Conservation (phyloP, 2,797 vertebrate species). For the Perodicticus potto region DNA sequence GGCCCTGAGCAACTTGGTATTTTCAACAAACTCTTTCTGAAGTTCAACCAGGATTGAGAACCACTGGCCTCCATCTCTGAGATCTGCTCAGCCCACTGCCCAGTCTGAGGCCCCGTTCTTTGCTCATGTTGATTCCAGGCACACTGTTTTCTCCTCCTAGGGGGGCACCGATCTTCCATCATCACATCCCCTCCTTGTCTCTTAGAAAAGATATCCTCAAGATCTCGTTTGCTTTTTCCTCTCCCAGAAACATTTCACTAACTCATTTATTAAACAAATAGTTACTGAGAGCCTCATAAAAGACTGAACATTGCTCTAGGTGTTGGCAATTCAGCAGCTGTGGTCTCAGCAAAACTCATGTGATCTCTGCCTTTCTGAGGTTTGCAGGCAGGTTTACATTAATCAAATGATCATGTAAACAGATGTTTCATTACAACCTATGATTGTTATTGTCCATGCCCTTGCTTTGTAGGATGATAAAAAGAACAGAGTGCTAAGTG, state of each 20-base stretch:
- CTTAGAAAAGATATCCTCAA: not conserved
- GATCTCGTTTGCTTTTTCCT: not conserved
- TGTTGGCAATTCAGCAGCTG: not conserved
- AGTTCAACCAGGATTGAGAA: not conserved
- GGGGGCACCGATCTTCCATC: not conserved
- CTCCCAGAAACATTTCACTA: not conserved
- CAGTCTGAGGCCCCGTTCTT: not conserved
- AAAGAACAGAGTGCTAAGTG: not conserved
- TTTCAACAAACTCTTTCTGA: not conserved
- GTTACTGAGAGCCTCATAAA: not conserved
- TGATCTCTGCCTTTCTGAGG: not conserved
- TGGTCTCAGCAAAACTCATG: not conserved
- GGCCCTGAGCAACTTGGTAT: not conserved
- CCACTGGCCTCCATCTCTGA: not conserved
- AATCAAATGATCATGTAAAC: not conserved
- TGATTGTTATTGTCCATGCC: not conserved
- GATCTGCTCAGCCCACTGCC: not conserved
- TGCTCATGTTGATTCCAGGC: not conserved
- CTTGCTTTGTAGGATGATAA: not conserved
- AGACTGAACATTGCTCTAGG: not conserved
- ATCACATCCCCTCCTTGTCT: not conserved
- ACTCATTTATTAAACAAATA: constrained; percentile 16
- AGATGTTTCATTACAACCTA: not conserved
- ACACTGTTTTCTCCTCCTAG: not conserved
- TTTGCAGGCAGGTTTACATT: not conserved